Evolutionary conservation across 1,140 invertebrate genomes (phyloP), one percentile per base, ranked within the genome.

Genomic region (Pogonognathellus flavescens): DNA sequence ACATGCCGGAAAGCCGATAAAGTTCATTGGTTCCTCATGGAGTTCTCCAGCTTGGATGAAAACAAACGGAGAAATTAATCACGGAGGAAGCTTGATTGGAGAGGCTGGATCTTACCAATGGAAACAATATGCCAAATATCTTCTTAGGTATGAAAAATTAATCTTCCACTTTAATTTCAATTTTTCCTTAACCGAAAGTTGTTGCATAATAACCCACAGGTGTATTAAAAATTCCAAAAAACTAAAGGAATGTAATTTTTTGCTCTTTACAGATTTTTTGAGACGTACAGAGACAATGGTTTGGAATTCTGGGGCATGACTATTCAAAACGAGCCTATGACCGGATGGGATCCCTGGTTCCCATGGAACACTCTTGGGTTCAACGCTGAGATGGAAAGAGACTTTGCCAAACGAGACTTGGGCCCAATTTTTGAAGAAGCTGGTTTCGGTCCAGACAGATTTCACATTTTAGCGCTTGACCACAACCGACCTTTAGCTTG

Each of bases 41-140:
- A 94, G 94, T 81, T 93, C 97, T 0, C 97, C 97, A 0, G 90
- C 92, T 6, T 99, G 97, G 97, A 98, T 98, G 97, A 99, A 99
- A 91, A 85, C 25, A 25, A 88, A 88, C 20, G 84, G 85, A 0
- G 85, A 87, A 82, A 9, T 88, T n/a, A 88, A 88, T 57, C 85
- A 88, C 83, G 87, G 87, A 13, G 87, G 87, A 9, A 18, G 1
- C 9, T 31, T 88, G n/a, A 52, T 72, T 14, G 87, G 80, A 62
- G 83, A 57, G 14, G 52, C 87, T 25, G 87, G 87, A 0, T 85
- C 83, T 13, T 55, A 60, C 2, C n/a, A 80, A 31, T 88, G 87
- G 87, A 72, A 86, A 83, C 82, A 25, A 81, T 86, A 81, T 86
- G 85, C 87, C 13, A 85, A 83, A 86, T 87, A 82, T 87, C 20